phyloP scores from a whole-genome alignment of 1,140 invertebrate genomes.

The Drosophila littoralis region DNA sequence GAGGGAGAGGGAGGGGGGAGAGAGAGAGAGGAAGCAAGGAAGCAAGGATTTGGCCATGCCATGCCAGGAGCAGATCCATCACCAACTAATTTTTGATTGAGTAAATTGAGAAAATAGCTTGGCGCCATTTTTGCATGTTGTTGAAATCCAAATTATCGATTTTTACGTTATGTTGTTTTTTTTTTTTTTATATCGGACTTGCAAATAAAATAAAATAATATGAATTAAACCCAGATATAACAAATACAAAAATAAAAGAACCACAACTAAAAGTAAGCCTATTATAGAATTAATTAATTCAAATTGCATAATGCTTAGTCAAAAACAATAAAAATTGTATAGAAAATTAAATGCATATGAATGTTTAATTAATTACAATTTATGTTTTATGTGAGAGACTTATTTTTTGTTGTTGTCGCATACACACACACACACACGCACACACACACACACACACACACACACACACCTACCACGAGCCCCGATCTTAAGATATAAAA shows the following conservation, averaged over 20 bases:
- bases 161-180: slow-evolving; percentile 52
- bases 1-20: not conserved
- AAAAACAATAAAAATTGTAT: slow-evolving; percentile 82
- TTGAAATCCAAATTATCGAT: slow-evolving; percentile 57
- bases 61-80: slow-evolving; percentile 3
- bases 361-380: slow-evolving; percentile 75
- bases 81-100: not conserved
- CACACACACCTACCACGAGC: slow-evolving; percentile 16
- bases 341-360: slow-evolving; percentile 75
- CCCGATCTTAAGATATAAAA: slow-evolving; percentile 41
- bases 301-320: slow-evolving; percentile 80
- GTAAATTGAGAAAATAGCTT: slow-evolving; percentile 41
- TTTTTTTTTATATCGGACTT: slow-evolving; percentile 43
- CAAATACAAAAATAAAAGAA: slow-evolving; percentile 26
- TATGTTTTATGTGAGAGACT: slow-evolving; percentile 60
- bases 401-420: slow-evolving; percentile 48
- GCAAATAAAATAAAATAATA: slow-evolving; percentile 46
- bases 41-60: not conserved
- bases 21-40: not conserved
- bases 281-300: slow-evolving; percentile 81
- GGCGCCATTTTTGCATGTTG: slow-evolving; percentile 69
- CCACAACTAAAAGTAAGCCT: slow-evolving; percentile 67
- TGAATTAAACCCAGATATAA: slow-evolving; percentile 7
- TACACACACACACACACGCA: slow-evolving; percentile 34
- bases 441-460: slow-evolving; percentile 25